phyloP scores from a whole-genome alignment of 2,888 invertebrate species.

The Drosophila macrospina region DNA sequence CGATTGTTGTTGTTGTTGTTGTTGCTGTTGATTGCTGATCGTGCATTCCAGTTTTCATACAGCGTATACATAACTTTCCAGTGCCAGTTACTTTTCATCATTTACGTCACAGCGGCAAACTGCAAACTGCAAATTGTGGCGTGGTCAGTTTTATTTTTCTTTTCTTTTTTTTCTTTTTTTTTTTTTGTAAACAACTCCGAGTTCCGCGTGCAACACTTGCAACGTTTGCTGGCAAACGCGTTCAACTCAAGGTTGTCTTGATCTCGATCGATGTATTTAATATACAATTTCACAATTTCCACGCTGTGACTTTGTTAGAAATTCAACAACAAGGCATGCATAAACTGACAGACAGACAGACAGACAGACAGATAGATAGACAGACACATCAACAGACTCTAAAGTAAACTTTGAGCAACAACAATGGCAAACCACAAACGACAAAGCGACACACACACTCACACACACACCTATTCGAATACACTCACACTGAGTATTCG shows the following conservation, averaged over 20 bases:
- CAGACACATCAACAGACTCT: slow-evolving; percentile 25
- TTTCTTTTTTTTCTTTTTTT: no score
- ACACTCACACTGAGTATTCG: slow-evolving; percentile 24
- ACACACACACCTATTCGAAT: slow-evolving; percentile 15
- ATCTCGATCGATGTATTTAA: slow-evolving; percentile 40
- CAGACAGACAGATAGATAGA: slow-evolving; percentile 12
- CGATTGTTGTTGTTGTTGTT: background rate
- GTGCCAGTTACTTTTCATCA: slow-evolving; percentile 36
- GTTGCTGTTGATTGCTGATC: background rate
- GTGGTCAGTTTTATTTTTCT: no score
- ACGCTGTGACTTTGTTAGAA: slow-evolving; percentile 45
- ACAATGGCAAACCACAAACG: slow-evolving; percentile 22
- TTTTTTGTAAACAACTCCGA: slow-evolving; percentile 15
- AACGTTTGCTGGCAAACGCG: slow-evolving; percentile 15
- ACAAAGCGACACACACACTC: slow-evolving; percentile 13
- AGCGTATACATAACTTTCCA: slow-evolving; percentile 42
- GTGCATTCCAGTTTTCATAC: slow-evolving; percentile 32
- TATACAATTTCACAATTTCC: slow-evolving; percentile 59
- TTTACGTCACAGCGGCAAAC: slow-evolving; percentile 55
- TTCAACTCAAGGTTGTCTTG: slow-evolving; percentile 48
- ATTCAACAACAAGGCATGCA: slow-evolving; percentile 21
- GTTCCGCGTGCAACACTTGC: slow-evolving; percentile 68
- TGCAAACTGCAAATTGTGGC: slow-evolving; percentile 17
- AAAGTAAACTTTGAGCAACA: slow-evolving; percentile 38
- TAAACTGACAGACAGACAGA: slow-evolving; percentile 24